Base-by-base conservation (phyloP, 1,140 invertebrate species). In the Neelides sp. region DNA sequence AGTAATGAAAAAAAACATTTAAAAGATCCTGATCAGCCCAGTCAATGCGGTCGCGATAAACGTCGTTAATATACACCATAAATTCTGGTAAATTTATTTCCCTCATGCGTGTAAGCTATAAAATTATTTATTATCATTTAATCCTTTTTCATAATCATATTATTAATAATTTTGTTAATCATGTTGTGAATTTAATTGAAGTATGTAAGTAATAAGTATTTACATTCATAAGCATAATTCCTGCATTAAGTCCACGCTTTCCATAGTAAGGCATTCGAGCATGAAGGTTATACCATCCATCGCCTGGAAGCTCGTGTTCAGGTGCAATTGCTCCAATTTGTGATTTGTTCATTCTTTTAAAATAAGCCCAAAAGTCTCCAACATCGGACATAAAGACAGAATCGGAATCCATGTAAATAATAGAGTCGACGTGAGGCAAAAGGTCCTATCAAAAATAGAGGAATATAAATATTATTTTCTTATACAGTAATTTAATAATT, bases 21-120 rank as follows among this genome's bases (percentile, higher is more conserved):
- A 96, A 89, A 50, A 96, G 88, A 71, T 95, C 91, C 69, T 96
- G 92, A 71, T 96, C 91, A n/a, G 91, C 92, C 86, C 87, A 95
- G 3, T 85, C 89, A 39, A 95, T 88, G 63, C 87, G 81, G 7
- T 83, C 63, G 59, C 79, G 83, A 68, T 87, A 95, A 64, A 85
- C 78, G 58, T 84, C 77, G 67, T 87, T 85, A 58, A 92, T 84
- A 10, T 84, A 79, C 42, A 81, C 73, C 2, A 95, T 76, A 66
- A 88, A 83, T 50, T 81, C 73, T 32, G 79, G 78, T 89, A 90
- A 95, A 30, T 79, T 73, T 61, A 91, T 87, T 40, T 75, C 64
- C 59, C 90, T 71, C 82, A 96, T 86, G 62, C 85, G 75, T 1
- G 89, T 94, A 20, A n/a, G n/a, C n/a, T n/a, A n/a, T n/a, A n/a